Evolutionary conservation across 2,797 vertebrate genomes (phyloP), one percentile per base, ranked within the genome.

Genomic region (Thunnus albacares): DNA sequence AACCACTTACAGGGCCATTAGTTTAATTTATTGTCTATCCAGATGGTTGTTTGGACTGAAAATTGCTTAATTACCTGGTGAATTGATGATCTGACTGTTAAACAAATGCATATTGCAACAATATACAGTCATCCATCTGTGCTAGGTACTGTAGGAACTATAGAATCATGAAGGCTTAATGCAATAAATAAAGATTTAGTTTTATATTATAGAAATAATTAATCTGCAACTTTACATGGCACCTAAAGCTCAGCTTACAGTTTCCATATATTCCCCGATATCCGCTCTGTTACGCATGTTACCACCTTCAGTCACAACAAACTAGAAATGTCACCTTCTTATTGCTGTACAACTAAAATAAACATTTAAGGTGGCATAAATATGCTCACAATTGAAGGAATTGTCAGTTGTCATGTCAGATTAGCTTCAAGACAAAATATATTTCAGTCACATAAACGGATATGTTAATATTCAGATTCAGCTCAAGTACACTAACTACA

Each of bases 41-140:
- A 15, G 73, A 68, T 13, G 35, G 52, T 73, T 83, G 79, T 80
- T 83, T 74, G 75, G 53, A 28, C 71, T 77, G 51, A 63, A 76
- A 69, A 81, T 26, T 69, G 71, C 82, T 75, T 66, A 80, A 90
- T 82, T 77, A 84, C 56, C 71, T 49, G 35, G 30, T 64, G 76
- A 87, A 81, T 63, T 73, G 52, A 84, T 77, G 60, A 73, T 77
- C 68, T 52, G 60, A 81, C 60, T 74, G 18, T 55, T 65, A 76
- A 71, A 75, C 52, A 65, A 81, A 67, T 74, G 41, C 57, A 47
- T 22, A 28, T 51, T 59, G 52, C 38, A 47, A 41, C 52, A 79
- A n/a, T 56, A 22, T 71, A 57, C 49, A 30, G 0, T 72, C 73
- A 65, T 80, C 35, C 14, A 17, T 68, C 33, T 66, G 33, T 28